Evolutionary conservation across 2,113 vertebrate species (phyloP).

Genomic region (Salvelinus alpinus): DNA sequence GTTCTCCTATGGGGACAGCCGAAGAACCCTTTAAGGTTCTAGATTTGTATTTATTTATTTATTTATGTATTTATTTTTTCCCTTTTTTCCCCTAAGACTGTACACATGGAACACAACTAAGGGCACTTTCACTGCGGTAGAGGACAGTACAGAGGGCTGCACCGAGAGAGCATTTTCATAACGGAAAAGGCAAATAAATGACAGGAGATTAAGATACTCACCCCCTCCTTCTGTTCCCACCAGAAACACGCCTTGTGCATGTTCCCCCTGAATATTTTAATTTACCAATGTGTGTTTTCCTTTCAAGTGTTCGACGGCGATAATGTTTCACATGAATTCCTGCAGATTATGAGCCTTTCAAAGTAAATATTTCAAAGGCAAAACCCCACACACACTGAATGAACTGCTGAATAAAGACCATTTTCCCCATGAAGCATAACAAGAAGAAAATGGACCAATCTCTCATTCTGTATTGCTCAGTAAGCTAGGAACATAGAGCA

Average conservation of each 20-base stretch:
- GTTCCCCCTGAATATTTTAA: constrained; percentile 51
- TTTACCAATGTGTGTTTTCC: constrained; percentile 49
- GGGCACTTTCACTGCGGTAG: constrained; percentile 40
- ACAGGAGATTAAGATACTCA: constrained; percentile 40
- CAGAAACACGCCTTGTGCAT: constrained; percentile 36
- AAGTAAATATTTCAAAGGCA: constrained; percentile 14
- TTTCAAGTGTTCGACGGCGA: constrained; percentile 26
- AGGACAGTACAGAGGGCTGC: constrained; percentile 31
- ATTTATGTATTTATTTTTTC: no score
- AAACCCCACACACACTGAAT: constrained; percentile 7
- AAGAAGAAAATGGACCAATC: not conserved
- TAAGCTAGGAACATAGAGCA: no score
- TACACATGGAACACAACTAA: no score
- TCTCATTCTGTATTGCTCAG: not conserved
- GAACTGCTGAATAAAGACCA: not conserved
- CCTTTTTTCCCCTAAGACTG: no score
- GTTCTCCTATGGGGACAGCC: no score
- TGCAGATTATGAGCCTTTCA: constrained; percentile 22
- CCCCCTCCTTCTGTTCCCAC: not conserved
- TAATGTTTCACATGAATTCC: constrained; percentile 36
- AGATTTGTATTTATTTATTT: no score
- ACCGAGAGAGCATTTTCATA: constrained; percentile 8
- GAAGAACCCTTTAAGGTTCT: no score
- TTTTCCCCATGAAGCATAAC: constrained; percentile 3
- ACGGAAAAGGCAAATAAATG: constrained; percentile 37